Percentiles rank a stretch among this genome's conserved stretches.
These are phyloP conservation scores for Himantopus leucocephalus DNA, from an alignment of 2,113 vertebrate species.

Conservation along the genomic window DNA sequence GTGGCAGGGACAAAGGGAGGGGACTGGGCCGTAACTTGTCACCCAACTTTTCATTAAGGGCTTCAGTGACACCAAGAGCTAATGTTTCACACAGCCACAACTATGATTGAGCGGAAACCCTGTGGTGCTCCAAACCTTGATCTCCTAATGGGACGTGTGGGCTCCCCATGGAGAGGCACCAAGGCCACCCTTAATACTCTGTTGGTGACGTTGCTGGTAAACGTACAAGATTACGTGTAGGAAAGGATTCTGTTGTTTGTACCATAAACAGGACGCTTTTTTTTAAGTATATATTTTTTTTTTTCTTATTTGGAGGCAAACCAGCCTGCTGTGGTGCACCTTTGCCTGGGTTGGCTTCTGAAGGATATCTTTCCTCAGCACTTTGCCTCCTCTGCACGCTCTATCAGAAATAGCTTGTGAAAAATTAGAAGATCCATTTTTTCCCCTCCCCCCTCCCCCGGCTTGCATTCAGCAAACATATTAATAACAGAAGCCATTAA, in stretches of 20 bases:
- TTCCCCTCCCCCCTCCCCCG: background rate
- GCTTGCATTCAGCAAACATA: background rate
- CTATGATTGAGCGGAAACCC: background rate
- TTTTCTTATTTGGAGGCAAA: background rate
- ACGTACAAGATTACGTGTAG: background rate
- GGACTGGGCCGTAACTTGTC: background rate
- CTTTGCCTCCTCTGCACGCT: background rate
- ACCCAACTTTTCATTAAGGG: background rate
- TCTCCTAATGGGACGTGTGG: background rate
- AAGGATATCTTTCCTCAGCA: background rate
- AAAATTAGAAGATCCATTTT: conserved; percentile 8
- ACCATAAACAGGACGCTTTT: background rate
- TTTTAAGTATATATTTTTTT: background rate
- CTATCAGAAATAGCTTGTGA: conserved; percentile 29
- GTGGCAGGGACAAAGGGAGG: background rate
- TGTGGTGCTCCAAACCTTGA: accelerated
- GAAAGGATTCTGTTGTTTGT: background rate
- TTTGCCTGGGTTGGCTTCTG: background rate
- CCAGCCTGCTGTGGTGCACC: background rate
- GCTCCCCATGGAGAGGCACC: background rate
- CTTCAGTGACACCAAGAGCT: background rate
- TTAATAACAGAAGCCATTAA: background rate
- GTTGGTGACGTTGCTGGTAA: background rate
- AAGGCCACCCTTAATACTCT: background rate
- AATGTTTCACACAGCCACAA: background rate